Evolutionary conservation across 2,888 invertebrate genomes (phyloP).

Genomic region (Epistrophe grossulariae): DNA sequence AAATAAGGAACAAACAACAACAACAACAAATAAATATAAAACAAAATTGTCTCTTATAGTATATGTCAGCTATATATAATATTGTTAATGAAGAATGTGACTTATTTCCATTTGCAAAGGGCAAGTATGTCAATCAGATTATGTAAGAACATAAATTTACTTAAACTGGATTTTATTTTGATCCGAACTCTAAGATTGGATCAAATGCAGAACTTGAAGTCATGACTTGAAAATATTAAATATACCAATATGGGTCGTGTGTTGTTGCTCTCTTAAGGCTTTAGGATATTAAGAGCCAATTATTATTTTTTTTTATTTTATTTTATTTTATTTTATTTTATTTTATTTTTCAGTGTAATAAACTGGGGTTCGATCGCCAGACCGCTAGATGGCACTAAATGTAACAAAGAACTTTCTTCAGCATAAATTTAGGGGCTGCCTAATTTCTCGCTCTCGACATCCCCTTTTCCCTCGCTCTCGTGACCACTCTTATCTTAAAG

Average conservation of each 20-base stretch:
- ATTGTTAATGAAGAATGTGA: conserved; percentile 53
- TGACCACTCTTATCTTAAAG: too few species aligned
- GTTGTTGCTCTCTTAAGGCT: neutral
- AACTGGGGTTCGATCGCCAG: too few species aligned
- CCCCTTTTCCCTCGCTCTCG: too few species aligned
- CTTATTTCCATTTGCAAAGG: conserved; percentile 67
- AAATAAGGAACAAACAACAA: neutral
- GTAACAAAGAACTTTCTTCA: too few species aligned
- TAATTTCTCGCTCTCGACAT: too few species aligned
- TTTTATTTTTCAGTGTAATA: too few species aligned
- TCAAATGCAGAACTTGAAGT: conserved; percentile 18
- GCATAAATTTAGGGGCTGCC: too few species aligned
- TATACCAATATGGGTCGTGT: neutral
- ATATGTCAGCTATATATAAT: neutral
- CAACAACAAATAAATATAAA: neutral
- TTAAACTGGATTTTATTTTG: conserved; percentile 49
- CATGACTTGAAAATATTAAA: conserved; percentile 19
- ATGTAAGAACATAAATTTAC: conserved; percentile 63
- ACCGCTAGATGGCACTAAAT: too few species aligned
- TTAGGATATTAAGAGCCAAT: too few species aligned
- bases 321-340: too few species aligned
- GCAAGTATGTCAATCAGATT: conserved; percentile 67
- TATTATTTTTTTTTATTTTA: too few species aligned
- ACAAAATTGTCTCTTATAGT: neutral
- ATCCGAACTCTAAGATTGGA: conserved; percentile 42